A percentile compares a stretch with the other conserved stretches of the same genome.
These are phyloP conservation scores for Myotis myotis DNA, from an alignment of 2,797 vertebrate species.

Conservation along the genomic window DNA sequence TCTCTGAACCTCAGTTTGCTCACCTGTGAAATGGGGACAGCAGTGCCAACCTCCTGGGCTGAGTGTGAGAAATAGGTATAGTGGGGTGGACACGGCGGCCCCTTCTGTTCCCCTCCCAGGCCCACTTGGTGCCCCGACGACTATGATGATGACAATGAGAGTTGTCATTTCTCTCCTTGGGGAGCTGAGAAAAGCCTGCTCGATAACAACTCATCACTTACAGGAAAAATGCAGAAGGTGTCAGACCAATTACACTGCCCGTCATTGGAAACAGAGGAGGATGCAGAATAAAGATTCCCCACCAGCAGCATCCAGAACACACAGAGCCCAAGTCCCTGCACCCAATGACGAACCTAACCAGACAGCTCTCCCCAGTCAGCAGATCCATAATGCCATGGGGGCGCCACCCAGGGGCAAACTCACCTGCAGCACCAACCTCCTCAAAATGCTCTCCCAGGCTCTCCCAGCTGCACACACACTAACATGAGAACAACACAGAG, in stretches of 20 bases:
- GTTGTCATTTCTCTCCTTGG: not conserved
- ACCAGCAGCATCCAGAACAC: rapidly evolving
- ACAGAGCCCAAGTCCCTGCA: not conserved
- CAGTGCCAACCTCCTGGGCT: not conserved
- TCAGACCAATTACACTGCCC: slow-evolving; percentile 14
- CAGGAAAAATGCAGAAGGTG: not conserved
- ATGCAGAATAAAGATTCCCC: not conserved
- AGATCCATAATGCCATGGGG: not conserved
- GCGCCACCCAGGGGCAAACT: not conserved
- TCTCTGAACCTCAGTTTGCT: not conserved
- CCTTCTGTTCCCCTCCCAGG: not conserved
- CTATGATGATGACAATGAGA: rapidly evolving
- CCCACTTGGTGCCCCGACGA: too few species aligned
- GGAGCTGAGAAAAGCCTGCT: slow-evolving; percentile 26
- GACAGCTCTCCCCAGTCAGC: not conserved
- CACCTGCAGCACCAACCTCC: not conserved
- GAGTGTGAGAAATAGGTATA: not conserved
- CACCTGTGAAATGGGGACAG: not conserved
- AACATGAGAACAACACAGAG: not conserved
- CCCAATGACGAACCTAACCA: rapidly evolving
- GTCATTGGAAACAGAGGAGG: not conserved
- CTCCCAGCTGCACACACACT: rapidly evolving
- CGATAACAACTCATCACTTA: slow-evolving; percentile 27
- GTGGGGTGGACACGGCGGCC: too few species aligned
- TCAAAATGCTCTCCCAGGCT: not conserved